Conservation (phyloP, 1,140 invertebrate genomes). For the Bombus vancouverensis region DNA sequence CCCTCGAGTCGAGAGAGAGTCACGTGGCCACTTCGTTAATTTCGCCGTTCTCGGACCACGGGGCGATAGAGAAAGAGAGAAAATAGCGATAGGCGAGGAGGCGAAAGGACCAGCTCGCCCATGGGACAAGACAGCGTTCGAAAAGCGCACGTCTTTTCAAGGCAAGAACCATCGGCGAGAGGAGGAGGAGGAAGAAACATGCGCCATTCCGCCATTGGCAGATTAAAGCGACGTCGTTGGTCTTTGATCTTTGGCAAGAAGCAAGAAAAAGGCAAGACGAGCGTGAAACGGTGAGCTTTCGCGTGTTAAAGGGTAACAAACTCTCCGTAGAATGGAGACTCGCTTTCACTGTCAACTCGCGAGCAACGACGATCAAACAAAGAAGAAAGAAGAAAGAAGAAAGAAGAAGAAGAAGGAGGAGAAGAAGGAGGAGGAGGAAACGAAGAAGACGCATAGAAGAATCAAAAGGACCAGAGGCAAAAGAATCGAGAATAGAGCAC, state of each 20-base stretch:
- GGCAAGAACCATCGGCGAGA: slow-evolving; percentile 20
- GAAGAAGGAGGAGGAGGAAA: not conserved
- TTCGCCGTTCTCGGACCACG: slow-evolving; percentile 30
- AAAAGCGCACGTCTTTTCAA: not conserved
- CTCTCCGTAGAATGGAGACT: slow-evolving; percentile 26
- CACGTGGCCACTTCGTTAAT: slow-evolving; percentile 61
- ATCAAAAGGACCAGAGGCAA: slow-evolving; percentile 9
- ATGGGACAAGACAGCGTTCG: not conserved
- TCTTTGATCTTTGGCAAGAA: slow-evolving; percentile 64
- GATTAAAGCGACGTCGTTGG: slow-evolving; percentile 68
- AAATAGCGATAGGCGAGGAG: not conserved
- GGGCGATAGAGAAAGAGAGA: not conserved
- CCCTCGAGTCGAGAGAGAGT: slow-evolving; percentile 40
- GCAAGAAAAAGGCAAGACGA: slow-evolving; percentile 47
- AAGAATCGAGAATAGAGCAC: not conserved
- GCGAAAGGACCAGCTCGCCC: slow-evolving; percentile 28
- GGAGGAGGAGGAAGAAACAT: slow-evolving; percentile 17
- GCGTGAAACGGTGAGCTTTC: slow-evolving; percentile 52
- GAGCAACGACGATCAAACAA: slow-evolving; percentile 31
- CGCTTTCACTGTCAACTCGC: slow-evolving; percentile 33
- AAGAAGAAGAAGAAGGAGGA: not conserved
- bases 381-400: slow-evolving; percentile 19
- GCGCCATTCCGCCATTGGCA: slow-evolving; percentile 66
- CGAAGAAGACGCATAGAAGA: not conserved
- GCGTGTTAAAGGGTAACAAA: slow-evolving; percentile 23